Percentiles rank a stretch among this genome's conserved stretches.
These are phyloP conservation scores for Seriola aureovittata DNA, from an alignment of 2,113 vertebrate species.

Conservation along the genomic window DNA sequence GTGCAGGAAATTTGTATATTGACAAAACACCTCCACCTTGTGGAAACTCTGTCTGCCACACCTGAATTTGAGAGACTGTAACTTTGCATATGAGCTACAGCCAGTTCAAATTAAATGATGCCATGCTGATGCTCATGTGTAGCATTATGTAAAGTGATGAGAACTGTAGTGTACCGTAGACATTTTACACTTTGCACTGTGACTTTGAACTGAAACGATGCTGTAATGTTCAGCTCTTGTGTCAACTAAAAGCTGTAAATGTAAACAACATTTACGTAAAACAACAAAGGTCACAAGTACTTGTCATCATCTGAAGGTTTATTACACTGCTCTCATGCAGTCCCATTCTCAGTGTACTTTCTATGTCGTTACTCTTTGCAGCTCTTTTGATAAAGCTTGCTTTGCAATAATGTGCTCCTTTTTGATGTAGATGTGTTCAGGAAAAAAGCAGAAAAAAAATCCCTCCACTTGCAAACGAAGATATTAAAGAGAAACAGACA, in stretches of 20 bases:
- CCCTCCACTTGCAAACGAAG: slow-evolving; percentile 15
- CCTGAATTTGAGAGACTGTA: not conserved
- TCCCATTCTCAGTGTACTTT: not conserved
- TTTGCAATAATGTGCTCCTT: not conserved
- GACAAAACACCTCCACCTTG: no score
- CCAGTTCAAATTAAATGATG: not conserved
- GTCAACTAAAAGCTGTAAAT: not conserved
- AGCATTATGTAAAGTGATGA: not conserved
- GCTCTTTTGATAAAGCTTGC: not conserved
- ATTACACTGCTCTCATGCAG: not conserved
- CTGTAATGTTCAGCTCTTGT: not conserved
- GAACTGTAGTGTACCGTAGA: not conserved
- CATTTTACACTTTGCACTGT: not conserved
- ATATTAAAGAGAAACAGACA: slow-evolving; percentile 11
- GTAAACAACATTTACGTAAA: not conserved
- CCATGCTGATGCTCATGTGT: not conserved
- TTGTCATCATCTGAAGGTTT: not conserved
- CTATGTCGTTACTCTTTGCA: not conserved
- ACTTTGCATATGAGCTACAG: not conserved
- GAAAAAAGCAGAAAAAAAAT: not conserved
- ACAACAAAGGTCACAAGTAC: not conserved
- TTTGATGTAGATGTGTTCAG: not conserved
- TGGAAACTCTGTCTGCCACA: not conserved
- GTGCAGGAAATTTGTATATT: not conserved
- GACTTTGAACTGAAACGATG: not conserved